A percentile compares a stretch with the other conserved stretches of the same genome.
These are phyloP conservation scores for Euura lappo DNA, from an alignment of 1,140 invertebrate genomes.

Conservation along the genomic window DNA sequence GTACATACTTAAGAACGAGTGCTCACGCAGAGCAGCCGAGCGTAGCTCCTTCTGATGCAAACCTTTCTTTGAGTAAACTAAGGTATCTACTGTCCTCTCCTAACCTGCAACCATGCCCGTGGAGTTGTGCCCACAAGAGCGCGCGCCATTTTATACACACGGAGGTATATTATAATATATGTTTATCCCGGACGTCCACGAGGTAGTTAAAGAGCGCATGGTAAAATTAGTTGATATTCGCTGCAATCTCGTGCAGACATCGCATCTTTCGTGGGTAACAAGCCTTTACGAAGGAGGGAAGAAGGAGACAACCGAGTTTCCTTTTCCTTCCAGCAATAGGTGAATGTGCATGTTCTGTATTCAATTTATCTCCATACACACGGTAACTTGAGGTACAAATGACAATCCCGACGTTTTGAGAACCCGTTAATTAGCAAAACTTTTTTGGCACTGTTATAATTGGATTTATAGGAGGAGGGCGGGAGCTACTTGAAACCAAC, in stretches of 20 bases:
- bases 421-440: not conserved
- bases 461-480: not conserved
- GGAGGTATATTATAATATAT: not conserved
- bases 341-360: too few species aligned
- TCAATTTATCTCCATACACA: too few species aligned
- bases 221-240: not conserved
- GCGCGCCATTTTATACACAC: not conserved
- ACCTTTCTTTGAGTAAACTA: slow-evolving; percentile 6
- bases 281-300: not conserved
- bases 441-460: not conserved
- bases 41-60: slow-evolving; percentile 3
- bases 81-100: not conserved
- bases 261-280: slow-evolving; percentile 6
- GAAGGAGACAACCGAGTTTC: too few species aligned
- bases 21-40: not conserved
- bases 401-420: not conserved
- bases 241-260: not conserved
- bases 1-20: not conserved
- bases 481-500: not conserved
- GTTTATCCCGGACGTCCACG: not conserved
- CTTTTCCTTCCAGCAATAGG: too few species aligned
- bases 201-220: not conserved
- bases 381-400: too few species aligned
- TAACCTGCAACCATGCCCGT: not conserved
- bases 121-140: not conserved